A percentile compares a stretch with the other conserved stretches of the same genome.
Conservation (phyloP, 2,113 vertebrate genomes). For the Chinchilla lanigera region DNA sequence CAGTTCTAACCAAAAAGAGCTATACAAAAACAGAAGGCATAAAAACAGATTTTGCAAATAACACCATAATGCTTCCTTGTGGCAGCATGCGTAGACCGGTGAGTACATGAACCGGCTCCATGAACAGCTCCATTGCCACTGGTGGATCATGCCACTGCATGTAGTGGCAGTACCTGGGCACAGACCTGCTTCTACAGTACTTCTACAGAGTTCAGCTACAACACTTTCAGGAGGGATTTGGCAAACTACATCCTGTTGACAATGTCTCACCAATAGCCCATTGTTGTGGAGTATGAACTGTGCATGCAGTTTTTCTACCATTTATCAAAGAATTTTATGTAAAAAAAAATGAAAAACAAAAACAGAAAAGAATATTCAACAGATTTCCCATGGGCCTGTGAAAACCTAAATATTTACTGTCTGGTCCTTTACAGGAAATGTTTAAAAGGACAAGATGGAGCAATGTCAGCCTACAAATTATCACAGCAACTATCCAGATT, state of each 20-base stretch:
- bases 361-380: not conserved
- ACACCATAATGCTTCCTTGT: not conserved
- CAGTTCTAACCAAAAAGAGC: not conserved
- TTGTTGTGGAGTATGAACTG: not conserved
- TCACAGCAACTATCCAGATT: not conserved
- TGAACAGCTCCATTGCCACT: not conserved
- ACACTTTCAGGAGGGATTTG: not conserved
- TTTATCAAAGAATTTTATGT: not conserved
- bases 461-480: not conserved
- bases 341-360: not conserved
- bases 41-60: not conserved
- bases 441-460: not conserved
- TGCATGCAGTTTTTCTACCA: not conserved
- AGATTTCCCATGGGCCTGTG: not conserved
- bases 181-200: not conserved
- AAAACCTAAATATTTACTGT: not conserved
- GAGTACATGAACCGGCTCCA: accelerated
- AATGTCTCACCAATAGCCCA: not conserved
- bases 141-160: accelerated
- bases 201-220: not conserved
- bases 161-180: too few relatives aligned
- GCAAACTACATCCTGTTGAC: not conserved
- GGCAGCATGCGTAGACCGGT: accelerated
- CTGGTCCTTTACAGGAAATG: not conserved
- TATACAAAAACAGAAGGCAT: not conserved